phyloP scores from a whole-genome alignment of 2,888 invertebrate species.

The Dicycla oo region DNA sequence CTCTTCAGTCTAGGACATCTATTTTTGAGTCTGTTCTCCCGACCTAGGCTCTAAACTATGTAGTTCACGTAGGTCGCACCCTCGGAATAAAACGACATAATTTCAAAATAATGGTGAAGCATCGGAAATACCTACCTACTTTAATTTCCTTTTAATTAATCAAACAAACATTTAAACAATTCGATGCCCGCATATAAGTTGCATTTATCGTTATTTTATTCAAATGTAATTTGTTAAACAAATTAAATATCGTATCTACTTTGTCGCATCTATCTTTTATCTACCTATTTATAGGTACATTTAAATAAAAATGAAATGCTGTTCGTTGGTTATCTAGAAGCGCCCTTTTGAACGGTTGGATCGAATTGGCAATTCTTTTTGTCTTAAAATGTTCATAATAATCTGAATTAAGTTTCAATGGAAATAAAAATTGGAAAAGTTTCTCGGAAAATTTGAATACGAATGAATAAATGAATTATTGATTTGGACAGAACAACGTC shows the following conservation, averaged over 20 bases:
- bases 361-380: too few species aligned
- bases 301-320: too few species aligned
- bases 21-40: background rate
- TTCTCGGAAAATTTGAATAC: too few species aligned
- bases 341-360: too few species aligned
- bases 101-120: background rate
- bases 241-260: background rate
- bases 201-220: conserved; percentile 49
- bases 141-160: conserved; percentile 13
- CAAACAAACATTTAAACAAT: conserved; percentile 23
- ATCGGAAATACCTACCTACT: conserved; percentile 24
- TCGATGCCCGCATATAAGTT: conserved; percentile 29
- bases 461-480: too few species aligned
- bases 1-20: background rate
- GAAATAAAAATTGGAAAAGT: too few species aligned
- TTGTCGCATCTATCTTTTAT: conserved; percentile 7
- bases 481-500: too few species aligned
- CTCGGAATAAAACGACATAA: background rate
- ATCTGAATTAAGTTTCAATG: too few species aligned
- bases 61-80: background rate
- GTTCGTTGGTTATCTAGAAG: too few species aligned
- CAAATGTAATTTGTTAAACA: conserved; percentile 40
- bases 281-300: too few species aligned
- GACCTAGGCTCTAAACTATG: background rate
- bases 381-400: too few species aligned